Evolutionary conservation across 2,888 invertebrate genomes (phyloP), one percentile per base, ranked within the genome.

Genomic region (Coelogynopora nodosa): DNA sequence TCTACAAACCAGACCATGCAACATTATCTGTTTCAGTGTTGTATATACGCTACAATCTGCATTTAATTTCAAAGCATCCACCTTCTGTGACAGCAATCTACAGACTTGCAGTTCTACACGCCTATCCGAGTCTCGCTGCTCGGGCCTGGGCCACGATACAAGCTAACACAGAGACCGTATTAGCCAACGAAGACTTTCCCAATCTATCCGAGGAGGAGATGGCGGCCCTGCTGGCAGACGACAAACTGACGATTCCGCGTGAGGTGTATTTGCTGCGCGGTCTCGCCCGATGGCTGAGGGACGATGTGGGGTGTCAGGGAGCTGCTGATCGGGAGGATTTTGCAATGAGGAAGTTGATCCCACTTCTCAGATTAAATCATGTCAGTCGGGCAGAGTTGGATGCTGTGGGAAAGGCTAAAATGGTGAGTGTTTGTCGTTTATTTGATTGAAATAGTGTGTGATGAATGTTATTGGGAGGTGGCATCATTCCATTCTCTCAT

Each of bases 311-410:
- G 5, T 10, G 18, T 18, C 49, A 49, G 49, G 74, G 2, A 2
- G 74, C 18, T 5, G 18, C 2, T 10, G 74, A 74, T 23, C 5
- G 74, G 23, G 74, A 74, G 27, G 74, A 13, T 2, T 74, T 74
- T 23, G 74, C 74, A 2, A 26, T 74, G 74, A 5, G 74, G 23
- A 26, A 74, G 23, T 74, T 74, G 23, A n/a, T 74, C 27, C 74
- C 74, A 5, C 23, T 74, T 10, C 23, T 74, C 74, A 5, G 74
- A 26, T 23, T 74, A 26, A 23, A 74, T 74, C 74, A 74, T 26
- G 74, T 74, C 74, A 74, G 2, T 13, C 74, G 74, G 74, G 74
- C 74, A 5, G 74, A 74, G 74, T 74, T 74, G 23, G 74, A 74
- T 5, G 27, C 18, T 74, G 2, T 74, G 2, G 74, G 23, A 2